A percentile compares a stretch with the other conserved stretches of the same genome.
Evolutionary conservation across 2,113 vertebrate species (phyloP).

Genomic region (Potamarius usumacintae): DNA sequence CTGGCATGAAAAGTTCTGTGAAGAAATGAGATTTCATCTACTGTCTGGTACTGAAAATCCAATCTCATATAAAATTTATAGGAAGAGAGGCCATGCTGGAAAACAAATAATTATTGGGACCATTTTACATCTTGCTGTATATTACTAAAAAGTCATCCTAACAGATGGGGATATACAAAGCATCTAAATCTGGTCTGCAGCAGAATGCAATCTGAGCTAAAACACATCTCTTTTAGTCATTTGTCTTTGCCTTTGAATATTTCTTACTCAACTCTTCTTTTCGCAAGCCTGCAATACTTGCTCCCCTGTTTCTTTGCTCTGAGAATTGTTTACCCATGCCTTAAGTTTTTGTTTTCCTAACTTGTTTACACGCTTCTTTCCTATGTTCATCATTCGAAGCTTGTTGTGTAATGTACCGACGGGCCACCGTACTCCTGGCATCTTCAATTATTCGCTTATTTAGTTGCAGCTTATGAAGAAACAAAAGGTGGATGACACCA

Average conservation of each 20-base stretch:
- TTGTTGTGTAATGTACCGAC: conserved; percentile 27
- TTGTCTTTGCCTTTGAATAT: conserved; percentile 25
- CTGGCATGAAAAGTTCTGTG: not conserved
- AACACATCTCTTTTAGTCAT: not conserved
- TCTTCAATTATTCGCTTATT: conserved; percentile 58
- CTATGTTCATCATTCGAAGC: conserved; percentile 1
- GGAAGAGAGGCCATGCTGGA: not conserved
- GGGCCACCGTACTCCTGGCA: conserved; percentile 43
- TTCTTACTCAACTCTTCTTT: conserved; percentile 6
- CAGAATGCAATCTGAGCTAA: conserved; percentile 23
- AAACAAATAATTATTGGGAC: conserved; percentile 13
- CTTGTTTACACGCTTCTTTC: conserved; percentile 27
- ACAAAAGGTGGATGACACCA: conserved; percentile 63
- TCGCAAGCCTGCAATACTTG: not conserved
- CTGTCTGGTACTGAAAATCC: not conserved
- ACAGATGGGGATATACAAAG: conserved; percentile 15
- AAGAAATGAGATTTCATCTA: not conserved
- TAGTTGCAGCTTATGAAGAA: conserved; percentile 59
- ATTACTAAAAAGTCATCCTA: not conserved
- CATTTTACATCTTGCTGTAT: conserved; percentile 9
- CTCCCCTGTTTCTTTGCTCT: not conserved
- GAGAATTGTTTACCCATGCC: not conserved
- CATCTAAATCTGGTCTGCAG: not conserved
- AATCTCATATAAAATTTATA: conserved; percentile 1
- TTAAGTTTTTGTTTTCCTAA: conserved; percentile 10